Base-by-base conservation (phyloP, 2,797 vertebrate genomes). In the Galagoides demidoff region DNA sequence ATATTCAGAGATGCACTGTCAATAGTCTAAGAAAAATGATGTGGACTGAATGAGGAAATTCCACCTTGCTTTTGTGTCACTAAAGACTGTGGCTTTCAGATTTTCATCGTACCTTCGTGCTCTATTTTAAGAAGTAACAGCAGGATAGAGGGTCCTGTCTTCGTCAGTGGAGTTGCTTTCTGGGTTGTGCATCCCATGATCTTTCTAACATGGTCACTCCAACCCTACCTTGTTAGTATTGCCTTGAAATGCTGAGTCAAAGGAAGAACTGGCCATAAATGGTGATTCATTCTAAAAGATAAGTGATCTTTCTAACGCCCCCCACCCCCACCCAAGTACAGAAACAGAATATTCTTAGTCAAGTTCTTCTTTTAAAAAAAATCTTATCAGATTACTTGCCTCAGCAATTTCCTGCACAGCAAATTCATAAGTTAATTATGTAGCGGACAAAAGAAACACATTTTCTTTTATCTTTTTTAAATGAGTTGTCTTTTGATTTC, bases 391-490 rank as follows among this genome's bases (percentile, higher is more conserved):
- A 92, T 96, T 89, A 71, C 70, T 96, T 96, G 61, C 79, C 89
- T 91, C 76, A 79, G 91, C 64, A 84, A 74, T 93, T 85, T 92
- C 82, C 81, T 81, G 76, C 45, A 13, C 16, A 86, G 71, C 63
- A 95, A 89, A 94, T 89, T 95, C 52, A 45, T 92, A 87, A 92
- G 85, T 92, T 91, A 93, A 85, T 97, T 95, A 96, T 61, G 13
- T 34, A 31, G 34, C 66, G 34, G 71, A 59, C 49, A 45, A 61
- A 43, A 83, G 91, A 78, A 85, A 86, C 76, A 49, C 89, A 52
- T 93, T 85, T 86, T 87, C 88, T 94, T 96, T 85, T 45, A 93
- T 96, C 77, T 90, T 68, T 92, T 96, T 95, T 85, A 84, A 97
- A 63, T 29, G 68, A 90, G 91, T 88, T 92, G 52, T 34, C 59